Conservation (phyloP, 2,888 invertebrate genomes). For the Cistogaster globosa region DNA sequence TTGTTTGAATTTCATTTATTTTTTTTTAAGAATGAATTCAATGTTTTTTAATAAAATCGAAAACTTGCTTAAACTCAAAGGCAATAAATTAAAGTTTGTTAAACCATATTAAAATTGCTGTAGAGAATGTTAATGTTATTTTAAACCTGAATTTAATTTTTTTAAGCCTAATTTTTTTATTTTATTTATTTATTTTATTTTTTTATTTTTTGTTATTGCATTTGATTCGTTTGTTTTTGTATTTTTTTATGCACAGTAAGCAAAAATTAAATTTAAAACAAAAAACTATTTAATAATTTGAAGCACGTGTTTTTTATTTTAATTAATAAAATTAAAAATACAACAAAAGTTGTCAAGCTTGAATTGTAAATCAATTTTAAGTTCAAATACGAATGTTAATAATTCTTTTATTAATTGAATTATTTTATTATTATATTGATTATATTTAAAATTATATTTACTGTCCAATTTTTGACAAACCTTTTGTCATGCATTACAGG, state of each 20-base stretch:
- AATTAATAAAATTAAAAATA: background rate
- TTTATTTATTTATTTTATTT: no score
- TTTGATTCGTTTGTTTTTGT: no score
- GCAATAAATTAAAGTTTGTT: constrained; percentile 27
- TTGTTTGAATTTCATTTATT: background rate
- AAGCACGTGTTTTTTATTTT: constrained; percentile 36
- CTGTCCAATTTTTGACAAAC: no score
- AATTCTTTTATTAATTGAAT: no score
- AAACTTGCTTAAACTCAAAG: background rate
- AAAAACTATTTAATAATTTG: constrained; percentile 35
- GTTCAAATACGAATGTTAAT: no score
- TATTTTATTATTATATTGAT: no score
- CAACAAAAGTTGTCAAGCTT: constrained; percentile 28
- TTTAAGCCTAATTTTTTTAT: background rate
- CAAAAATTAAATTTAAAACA: background rate
- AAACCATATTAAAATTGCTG: constrained; percentile 19
- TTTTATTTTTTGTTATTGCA: background rate
- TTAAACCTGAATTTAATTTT: background rate
- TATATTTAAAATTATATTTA: no score
- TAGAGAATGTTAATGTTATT: constrained; percentile 4
- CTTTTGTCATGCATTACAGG: no score
- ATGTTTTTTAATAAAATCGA: background rate
- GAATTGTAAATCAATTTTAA: constrained; percentile 25
- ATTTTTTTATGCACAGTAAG: background rate
- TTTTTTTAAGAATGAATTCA: constrained; percentile 13